Base-by-base conservation (phyloP, 2,888 invertebrate species). In the Nineta flava region DNA sequence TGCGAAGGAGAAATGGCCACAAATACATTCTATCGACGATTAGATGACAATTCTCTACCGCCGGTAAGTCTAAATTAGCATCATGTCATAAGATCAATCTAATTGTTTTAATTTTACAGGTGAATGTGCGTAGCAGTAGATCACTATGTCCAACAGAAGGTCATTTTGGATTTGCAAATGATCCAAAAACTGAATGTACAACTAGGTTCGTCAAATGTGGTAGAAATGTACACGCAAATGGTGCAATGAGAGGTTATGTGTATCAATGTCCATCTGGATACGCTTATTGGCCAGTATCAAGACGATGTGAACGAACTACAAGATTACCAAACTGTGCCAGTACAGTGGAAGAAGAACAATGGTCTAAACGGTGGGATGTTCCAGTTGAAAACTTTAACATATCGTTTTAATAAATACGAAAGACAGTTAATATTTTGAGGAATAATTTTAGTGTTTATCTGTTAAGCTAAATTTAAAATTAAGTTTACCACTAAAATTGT, bases 181-280 rank as follows among this genome's bases (percentile, higher is more conserved):
- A 44, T 12, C 7, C 9, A 19, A 9, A 17, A 17, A 72, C 73
- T 49, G 77, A 80, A 58, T 90, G 88, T 61, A 76, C 79, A 26
- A 72, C 75, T 54, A 74, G 76, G 12, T 87, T 87, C 61, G 70
- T 85, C 46, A 87, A 83, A 65, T 88, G 88, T 62, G 69, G 70
- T 57, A 69, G 65, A 56, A 65, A 69, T 12, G 54, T 60, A 10
- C 68, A 69, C 54, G 61, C 68, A 2, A 72, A 69, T 44, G 61
- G 65, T 32, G 71, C 67, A 48, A 62, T 84, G 56, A 72, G 79
- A 63, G 87, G 83, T 13, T 77, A 76, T 57, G 69, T 88, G 12
- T 80, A 81, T 62, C 81, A 81, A 59, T 90, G 90, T 65, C 88
- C 88, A 0, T 70, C 77, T 57, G 79, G 80, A 42, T 86, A 77